phyloP scores from a whole-genome alignment of 2,113 vertebrate genomes.

The Seriola aureovittata region DNA sequence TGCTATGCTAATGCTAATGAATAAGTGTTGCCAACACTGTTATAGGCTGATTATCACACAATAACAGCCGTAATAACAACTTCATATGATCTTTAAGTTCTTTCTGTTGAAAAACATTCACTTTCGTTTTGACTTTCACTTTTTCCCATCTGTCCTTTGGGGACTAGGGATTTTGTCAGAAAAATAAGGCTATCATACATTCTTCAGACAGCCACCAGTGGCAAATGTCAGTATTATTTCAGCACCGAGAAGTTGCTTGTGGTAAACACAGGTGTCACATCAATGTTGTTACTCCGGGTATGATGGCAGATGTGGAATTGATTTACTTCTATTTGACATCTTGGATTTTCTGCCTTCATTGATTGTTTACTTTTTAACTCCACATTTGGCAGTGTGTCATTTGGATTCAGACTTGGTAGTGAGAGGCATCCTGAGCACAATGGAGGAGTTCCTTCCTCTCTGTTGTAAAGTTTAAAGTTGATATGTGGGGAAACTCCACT shows the following conservation, averaged over 20 bases:
- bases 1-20: too few relatives aligned
- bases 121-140: too few relatives aligned
- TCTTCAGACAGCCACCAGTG: background rate
- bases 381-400: constrained; percentile 50
- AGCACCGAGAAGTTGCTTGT: constrained; percentile 17
- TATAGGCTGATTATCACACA: too few relatives aligned
- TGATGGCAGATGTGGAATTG: constrained; percentile 20
- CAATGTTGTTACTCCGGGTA: background rate
- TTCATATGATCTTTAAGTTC: too few relatives aligned
- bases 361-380: constrained; percentile 59
- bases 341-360: constrained; percentile 46
- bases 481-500: constrained; percentile 66
- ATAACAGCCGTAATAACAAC: too few relatives aligned
- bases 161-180: background rate
- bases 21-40: too few relatives aligned
- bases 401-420: constrained; percentile 55
- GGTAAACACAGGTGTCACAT: constrained; percentile 22
- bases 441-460: constrained; percentile 74
- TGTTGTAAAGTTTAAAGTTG: constrained; percentile 42
- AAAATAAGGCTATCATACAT: background rate
- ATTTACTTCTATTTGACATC: constrained; percentile 27
- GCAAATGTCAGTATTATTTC: constrained; percentile 12
- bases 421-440: constrained; percentile 63
- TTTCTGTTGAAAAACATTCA: too few relatives aligned
- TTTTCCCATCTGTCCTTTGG: background rate